phyloP scores from a whole-genome alignment of 2,113 vertebrate genomes.

The Uria aalge region DNA sequence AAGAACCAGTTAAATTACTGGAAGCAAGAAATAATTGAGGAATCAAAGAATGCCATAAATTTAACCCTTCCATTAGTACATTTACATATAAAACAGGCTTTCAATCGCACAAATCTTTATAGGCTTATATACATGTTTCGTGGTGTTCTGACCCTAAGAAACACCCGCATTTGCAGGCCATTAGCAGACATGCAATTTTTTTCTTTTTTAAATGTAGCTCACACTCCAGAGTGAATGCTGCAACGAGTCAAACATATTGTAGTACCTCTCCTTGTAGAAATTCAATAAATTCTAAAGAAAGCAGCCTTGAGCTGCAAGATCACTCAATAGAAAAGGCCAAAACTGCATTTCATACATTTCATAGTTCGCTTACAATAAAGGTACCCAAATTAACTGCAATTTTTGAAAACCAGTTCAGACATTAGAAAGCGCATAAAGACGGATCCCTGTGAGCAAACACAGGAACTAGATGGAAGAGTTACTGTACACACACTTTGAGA shows the following conservation, averaged over 20 bases:
- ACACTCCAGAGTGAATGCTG: constrained; percentile 11
- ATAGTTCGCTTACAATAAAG: neutral
- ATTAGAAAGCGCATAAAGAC: constrained; percentile 45
- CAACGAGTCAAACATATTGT: neutral
- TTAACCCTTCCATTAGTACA: constrained; percentile 58
- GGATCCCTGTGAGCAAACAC: constrained; percentile 50
- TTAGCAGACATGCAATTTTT: constrained; percentile 42
- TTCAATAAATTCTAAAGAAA: constrained; percentile 1
- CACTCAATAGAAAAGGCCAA: constrained; percentile 52
- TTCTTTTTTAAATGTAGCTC: constrained; percentile 20
- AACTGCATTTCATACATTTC: constrained; percentile 25
- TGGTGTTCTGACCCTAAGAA: constrained; percentile 46
- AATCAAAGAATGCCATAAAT: constrained; percentile 49
- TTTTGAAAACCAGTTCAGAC: constrained; percentile 13
- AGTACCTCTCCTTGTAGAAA: constrained; percentile 40
- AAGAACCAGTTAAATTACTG: constrained; percentile 57
- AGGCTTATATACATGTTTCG: constrained; percentile 62
- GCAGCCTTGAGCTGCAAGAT: constrained; percentile 37
- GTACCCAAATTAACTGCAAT: neutral
- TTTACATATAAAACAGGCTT: constrained; percentile 56
- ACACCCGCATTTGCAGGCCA: constrained; percentile 22
- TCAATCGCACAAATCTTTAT: constrained; percentile 49
- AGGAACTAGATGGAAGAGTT: constrained; percentile 49
- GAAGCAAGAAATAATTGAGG: constrained; percentile 51
- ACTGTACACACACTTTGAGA: constrained; percentile 41